Evolutionary conservation across 2,113 vertebrate species (phyloP), one percentile per base, ranked within the genome.

Genomic region (Anarhynchus alexandrinus): DNA sequence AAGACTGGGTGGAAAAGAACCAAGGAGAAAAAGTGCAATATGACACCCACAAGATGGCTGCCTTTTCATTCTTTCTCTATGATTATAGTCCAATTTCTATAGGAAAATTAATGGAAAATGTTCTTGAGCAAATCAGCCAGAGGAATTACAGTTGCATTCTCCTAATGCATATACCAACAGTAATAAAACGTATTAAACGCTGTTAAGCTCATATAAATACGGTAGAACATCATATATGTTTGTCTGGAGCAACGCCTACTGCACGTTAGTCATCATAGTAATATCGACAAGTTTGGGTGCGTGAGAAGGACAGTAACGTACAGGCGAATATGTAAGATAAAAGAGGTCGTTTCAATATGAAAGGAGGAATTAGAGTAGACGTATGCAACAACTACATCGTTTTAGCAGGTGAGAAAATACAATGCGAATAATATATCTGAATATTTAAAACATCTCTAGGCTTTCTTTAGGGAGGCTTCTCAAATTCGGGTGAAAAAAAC

Each of bases 11-110:
- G 66, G 58, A 54, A 80, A 90, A 93, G 71, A 85, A 82, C 4
- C 32, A 85, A 72, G 36, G 69, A 73, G 70, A 74, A 92, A 96
- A 97, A 97, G 77, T 66, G 83, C 91, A 91, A 49, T 73, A 71
- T 83, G 94, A 90, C 77, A 95, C 93, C 42, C 80, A 78, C 94
- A 97, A 98, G 96, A 98, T 97, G 97, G 96, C 97, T 98, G 95
- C 97, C 94, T 95, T 96, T 94, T 86, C 90, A 87, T 92, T 78
- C 92, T 85, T 74, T 93, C 66, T 54, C 38, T 91, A 30, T 94
- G 79, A 97, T 93, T 73, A 65, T 30, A 78, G 74, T 51, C 77
- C 69, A 84, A 72, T 96, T 96, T 81, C 80, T 79, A 23, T 22
- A 40, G 42, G 65, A 94, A 97, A 97, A 97, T 93, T 94, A 92